A percentile compares a stretch with the other conserved stretches of the same genome.
phyloP scores from a whole-genome alignment of 2,797 vertebrate genomes.

The Alectoris magna region DNA sequence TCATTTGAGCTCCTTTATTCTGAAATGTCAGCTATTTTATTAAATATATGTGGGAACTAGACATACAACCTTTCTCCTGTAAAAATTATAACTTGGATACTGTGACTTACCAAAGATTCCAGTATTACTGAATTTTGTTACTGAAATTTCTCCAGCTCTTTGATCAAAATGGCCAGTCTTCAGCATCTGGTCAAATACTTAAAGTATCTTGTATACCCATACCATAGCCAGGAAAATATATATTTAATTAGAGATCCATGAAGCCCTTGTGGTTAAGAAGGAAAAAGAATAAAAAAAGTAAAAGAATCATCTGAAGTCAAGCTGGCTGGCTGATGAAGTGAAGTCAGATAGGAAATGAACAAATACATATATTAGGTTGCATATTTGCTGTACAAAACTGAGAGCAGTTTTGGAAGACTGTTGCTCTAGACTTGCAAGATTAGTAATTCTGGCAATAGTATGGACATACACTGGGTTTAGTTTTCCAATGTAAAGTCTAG shows the following conservation, averaged over 20 bases:
- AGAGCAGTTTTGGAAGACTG: neutral
- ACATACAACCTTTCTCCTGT: neutral
- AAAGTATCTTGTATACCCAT: neutral
- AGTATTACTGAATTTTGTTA: neutral
- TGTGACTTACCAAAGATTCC: neutral
- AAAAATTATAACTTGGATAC: neutral
- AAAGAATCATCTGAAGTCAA: neutral
- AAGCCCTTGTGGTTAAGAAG: neutral
- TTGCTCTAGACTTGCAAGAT: neutral
- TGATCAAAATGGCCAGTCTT: neutral
- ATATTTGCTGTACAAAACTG: neutral
- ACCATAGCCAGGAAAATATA: constrained; percentile 6
- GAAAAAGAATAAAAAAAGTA: neutral
- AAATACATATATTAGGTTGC: neutral
- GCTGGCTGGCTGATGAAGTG: neutral
- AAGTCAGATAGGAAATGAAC: neutral
- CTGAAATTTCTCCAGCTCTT: neutral
- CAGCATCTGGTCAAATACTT: constrained; percentile 26
- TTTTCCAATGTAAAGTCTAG: constrained; percentile 24
- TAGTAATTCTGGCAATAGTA: neutral
- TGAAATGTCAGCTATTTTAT: neutral
- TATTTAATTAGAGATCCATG: constrained; percentile 22
- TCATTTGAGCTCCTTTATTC: neutral
- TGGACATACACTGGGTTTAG: neutral
- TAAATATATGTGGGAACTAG: neutral